Evolutionary conservation across 2,888 invertebrate species (phyloP).

Genomic region (Mystacides longicornis): DNA sequence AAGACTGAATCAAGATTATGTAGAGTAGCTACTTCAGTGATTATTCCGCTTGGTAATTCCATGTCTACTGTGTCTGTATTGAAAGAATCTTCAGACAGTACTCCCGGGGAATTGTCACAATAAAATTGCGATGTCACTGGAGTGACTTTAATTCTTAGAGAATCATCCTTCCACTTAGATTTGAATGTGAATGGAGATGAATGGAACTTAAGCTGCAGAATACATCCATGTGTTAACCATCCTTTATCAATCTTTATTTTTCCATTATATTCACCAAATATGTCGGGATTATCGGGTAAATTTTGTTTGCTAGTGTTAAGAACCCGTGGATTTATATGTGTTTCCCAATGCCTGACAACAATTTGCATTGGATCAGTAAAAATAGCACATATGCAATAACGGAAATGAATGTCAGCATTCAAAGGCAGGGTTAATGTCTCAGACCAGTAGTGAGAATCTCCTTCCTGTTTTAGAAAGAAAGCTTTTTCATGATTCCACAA

Average conservation of each 20-base stretch:
- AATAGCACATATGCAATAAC: slow-evolving; percentile 68
- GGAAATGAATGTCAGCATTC: slow-evolving; percentile 59
- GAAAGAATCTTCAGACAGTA: slow-evolving; percentile 52
- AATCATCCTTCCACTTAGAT: slow-evolving; percentile 58
- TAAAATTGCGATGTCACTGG: slow-evolving; percentile 59
- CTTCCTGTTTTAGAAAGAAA: slow-evolving; percentile 44
- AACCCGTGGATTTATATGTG: slow-evolving; percentile 59
- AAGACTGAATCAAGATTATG: slow-evolving; percentile 60
- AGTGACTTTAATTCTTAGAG: slow-evolving; percentile 66
- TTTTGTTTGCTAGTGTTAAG: slow-evolving; percentile 36
- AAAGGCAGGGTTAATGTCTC: slow-evolving; percentile 57
- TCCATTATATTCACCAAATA: slow-evolving; percentile 59
- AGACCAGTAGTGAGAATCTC: slow-evolving; percentile 52
- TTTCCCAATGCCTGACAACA: slow-evolving; percentile 64
- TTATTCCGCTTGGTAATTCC: slow-evolving; percentile 38
- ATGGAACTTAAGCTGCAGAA: slow-evolving; percentile 76
- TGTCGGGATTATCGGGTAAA: slow-evolving; percentile 42
- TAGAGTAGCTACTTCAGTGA: slow-evolving; percentile 60
- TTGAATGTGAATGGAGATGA: slow-evolving; percentile 73
- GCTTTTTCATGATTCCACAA: slow-evolving; percentile 60
- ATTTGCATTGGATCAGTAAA: slow-evolving; percentile 52
- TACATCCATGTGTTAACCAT: slow-evolving; percentile 78
- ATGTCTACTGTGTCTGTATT: slow-evolving; percentile 56
- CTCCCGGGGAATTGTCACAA: slow-evolving; percentile 30
- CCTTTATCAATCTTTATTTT: slow-evolving; percentile 60